These are phyloP conservation scores for Onychostoma macrolepis DNA, from an alignment of 2,113 vertebrate genomes.

Conservation along the genomic window DNA sequence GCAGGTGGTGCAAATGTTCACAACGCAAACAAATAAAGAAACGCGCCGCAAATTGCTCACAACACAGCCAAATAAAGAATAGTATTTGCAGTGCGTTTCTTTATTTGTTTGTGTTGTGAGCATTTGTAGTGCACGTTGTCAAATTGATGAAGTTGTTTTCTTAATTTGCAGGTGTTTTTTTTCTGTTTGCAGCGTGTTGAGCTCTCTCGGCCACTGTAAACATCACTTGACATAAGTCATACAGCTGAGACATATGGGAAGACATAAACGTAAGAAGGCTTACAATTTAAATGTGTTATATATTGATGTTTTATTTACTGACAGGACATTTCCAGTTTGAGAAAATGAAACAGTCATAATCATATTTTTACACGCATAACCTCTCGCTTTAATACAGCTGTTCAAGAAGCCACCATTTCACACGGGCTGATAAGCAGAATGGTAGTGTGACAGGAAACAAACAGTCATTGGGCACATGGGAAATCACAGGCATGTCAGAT, in stretches of 20 bases:
- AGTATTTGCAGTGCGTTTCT: too few relatives aligned
- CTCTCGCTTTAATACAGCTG: not conserved
- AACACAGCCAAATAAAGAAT: too few relatives aligned
- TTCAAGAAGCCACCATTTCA: not conserved
- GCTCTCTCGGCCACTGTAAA: too few relatives aligned
- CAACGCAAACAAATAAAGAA: too few relatives aligned
- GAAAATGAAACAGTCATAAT: constrained; percentile 15
- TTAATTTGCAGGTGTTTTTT: too few relatives aligned
- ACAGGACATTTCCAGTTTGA: not conserved
- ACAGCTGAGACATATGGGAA: not conserved
- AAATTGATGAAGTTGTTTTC: too few relatives aligned
- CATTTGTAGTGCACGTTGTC: too few relatives aligned
- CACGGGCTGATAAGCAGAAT: not conserved
- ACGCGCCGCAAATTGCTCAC: too few relatives aligned
- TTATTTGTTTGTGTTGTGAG: too few relatives aligned
- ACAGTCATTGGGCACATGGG: constrained; percentile 31
- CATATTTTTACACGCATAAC: not conserved
- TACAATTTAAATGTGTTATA: constrained; percentile 15
- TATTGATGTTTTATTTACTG: not conserved
- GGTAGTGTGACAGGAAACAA: constrained; percentile 30
- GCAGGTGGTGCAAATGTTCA: too few relatives aligned
- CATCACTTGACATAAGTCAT: not conserved
- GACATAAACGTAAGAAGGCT: not conserved
- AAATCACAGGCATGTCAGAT: constrained; percentile 42
- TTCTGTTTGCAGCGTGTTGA: too few relatives aligned